Evolutionary conservation across 2,888 invertebrate species (phyloP).

Genomic region (Eurytoma adleriae): DNA sequence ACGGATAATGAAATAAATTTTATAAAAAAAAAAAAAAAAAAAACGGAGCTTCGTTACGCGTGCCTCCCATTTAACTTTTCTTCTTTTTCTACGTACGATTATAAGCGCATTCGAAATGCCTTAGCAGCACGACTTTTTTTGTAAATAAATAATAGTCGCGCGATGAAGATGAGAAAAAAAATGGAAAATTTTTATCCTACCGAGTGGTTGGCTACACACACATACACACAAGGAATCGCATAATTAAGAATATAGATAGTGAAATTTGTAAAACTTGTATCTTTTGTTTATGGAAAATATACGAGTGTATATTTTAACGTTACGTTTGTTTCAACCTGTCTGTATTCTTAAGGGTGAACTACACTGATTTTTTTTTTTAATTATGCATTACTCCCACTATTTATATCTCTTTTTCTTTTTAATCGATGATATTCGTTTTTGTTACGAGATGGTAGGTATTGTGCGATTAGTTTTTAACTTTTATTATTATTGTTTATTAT

Average conservation of each 20-base stretch:
- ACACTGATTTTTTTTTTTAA: constrained; percentile 37
- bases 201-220: constrained; percentile 20
- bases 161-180: not conserved
- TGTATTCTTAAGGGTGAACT: constrained; percentile 50
- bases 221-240: constrained; percentile 9
- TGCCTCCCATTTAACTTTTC: not conserved
- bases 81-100: not conserved
- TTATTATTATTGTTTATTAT: no score
- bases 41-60: not conserved
- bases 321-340: constrained; percentile 35
- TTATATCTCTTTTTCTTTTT: not conserved
- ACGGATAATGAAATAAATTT: constrained; percentile 70
- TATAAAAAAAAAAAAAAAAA: constrained; percentile 58
- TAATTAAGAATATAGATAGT: constrained; percentile 54
- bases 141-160: constrained; percentile 48
- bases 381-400: no score
- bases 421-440: not conserved
- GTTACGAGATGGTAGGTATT: not conserved
- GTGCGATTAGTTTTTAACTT: no score
- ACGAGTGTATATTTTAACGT: constrained; percentile 45
- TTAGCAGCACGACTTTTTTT: constrained; percentile 45
- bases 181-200: constrained; percentile 12
- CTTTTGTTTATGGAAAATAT: constrained; percentile 49
- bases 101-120: constrained; percentile 43
- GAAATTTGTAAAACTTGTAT: constrained; percentile 50